Evolutionary conservation across 2,888 invertebrate genomes (phyloP), one percentile per base, ranked within the genome.

Genomic region (Acanthosepion pharaonis): DNA sequence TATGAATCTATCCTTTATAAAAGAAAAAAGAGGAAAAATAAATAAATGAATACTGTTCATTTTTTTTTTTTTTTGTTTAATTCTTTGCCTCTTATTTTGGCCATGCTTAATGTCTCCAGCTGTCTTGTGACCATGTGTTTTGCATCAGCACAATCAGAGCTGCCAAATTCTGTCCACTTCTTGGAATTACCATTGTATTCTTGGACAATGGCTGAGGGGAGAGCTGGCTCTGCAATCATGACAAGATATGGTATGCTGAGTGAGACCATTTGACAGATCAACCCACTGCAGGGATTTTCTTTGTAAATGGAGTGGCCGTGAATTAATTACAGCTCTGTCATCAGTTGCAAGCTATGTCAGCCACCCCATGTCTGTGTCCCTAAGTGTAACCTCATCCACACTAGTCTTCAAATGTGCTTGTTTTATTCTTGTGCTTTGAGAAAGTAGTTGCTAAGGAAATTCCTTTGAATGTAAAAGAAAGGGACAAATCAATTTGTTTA

Each of bases 231-330:
- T 78, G 78, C 78, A n/a, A 78, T n/a, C n/a, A n/a, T 78, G 78
- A 78, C 78, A 78, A 78, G 78, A 78, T n/a, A n/a, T 78, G 78
- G n/a, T 78, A 18, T 78, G 78, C 78, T 33, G 78, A 78, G 78
- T 78, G 78, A 15, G n/a, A 33, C 78, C 78, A 78, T 78, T 78
- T 78, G 78, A 78, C 78, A 78, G 78, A 78, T 78, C 78, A 78
- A 33, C 78, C n/a, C 78, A 78, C 78, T 78, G 78, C 78, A 78
- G 78, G 78, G 78, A 78, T 78, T 78, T 78, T 78, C 78, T 78
- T 78, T 78, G 78, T 18, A 78, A 78, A 78, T n/a, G 23, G 15
- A 78, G 78, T 78, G 78, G 15, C n/a, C 78, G n/a, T 78, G 78
- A 78, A 78, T 78, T 78, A 78, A 78, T 78, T 78, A 78, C 78